Conservation (phyloP, 2,888 invertebrate species). For the Oligia fasciuncula region DNA sequence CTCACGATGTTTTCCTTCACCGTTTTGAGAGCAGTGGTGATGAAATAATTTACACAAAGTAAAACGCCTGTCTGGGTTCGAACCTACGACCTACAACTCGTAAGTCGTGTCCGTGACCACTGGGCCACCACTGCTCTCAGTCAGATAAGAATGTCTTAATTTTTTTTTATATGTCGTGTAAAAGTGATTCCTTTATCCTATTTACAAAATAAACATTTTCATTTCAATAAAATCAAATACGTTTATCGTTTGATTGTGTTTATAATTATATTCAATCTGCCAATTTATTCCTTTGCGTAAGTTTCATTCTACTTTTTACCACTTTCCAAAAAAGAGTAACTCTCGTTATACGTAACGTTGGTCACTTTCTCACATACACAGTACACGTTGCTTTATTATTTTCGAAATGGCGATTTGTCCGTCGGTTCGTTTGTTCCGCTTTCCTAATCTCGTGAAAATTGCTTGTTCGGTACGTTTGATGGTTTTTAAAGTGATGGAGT, state of each 20-base stretch:
- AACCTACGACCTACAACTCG: too few species aligned
- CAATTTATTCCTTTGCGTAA: neutral
- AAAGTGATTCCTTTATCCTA: neutral
- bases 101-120: too few species aligned
- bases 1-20: too few species aligned
- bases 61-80: too few species aligned
- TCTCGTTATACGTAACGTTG: slow-evolving; percentile 52
- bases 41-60: too few species aligned
- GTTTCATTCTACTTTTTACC: slow-evolving; percentile 1
- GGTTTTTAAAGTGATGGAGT: slow-evolving; percentile 50
- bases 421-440: slow-evolving; percentile 79
- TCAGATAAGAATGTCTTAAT: neutral
- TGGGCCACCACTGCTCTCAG: too few species aligned
- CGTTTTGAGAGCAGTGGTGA: too few species aligned
- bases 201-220: neutral
- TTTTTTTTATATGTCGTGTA: neutral
- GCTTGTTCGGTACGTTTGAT: slow-evolving; percentile 66
- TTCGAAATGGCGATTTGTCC: slow-evolving; percentile 67
- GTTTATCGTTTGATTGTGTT: neutral
- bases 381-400: slow-evolving; percentile 57
- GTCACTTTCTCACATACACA: slow-evolving; percentile 58
- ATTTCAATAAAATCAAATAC: neutral
- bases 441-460: slow-evolving; percentile 76
- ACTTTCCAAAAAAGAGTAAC: slow-evolving; percentile 22
- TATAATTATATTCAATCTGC: neutral